Evolutionary conservation across 2,888 invertebrate species (phyloP).

Genomic region (Drosophila demipolita): DNA sequence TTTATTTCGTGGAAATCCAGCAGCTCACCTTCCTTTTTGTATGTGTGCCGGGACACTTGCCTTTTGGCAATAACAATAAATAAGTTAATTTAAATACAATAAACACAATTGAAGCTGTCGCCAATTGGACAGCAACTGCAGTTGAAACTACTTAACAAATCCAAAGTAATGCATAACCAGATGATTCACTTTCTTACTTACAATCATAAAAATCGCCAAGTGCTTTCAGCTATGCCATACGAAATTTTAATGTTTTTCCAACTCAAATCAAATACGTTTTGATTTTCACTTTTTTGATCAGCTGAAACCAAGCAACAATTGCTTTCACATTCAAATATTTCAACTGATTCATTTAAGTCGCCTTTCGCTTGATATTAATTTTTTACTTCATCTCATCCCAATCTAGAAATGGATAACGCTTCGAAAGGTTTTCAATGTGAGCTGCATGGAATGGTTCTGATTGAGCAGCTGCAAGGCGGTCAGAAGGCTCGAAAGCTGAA

Average conservation of each 20-base stretch:
- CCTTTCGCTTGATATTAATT: too few relatives aligned
- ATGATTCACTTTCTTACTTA: background rate
- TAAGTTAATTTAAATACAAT: conserved; percentile 81
- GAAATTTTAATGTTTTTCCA: background rate
- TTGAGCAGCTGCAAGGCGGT: conserved; percentile 34
- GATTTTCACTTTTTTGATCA: background rate
- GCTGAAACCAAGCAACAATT: background rate
- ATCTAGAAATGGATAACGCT: conserved; percentile 36
- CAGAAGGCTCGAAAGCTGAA: conserved; percentile 44
- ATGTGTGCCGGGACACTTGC: conserved; percentile 34
- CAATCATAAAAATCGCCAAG: background rate
- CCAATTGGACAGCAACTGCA: conserved; percentile 42
- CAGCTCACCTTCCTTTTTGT: conserved; percentile 1
- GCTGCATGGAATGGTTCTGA: conserved; percentile 43
- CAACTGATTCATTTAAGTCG: too few relatives aligned
- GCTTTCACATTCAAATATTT: too few relatives aligned
- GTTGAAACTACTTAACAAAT: conserved; percentile 27
- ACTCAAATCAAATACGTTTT: background rate
- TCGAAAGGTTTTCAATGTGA: conserved; percentile 10
- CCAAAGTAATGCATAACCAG: background rate
- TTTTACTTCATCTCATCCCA: background rate
- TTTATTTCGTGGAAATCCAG: background rate
- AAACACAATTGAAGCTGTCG: conserved; percentile 72
- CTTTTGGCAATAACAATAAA: conserved; percentile 70
- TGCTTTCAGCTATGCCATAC: too few relatives aligned